These are phyloP conservation scores for Taxidea taxus DNA, from an alignment of 2,113 vertebrate species.

Conservation along the genomic window DNA sequence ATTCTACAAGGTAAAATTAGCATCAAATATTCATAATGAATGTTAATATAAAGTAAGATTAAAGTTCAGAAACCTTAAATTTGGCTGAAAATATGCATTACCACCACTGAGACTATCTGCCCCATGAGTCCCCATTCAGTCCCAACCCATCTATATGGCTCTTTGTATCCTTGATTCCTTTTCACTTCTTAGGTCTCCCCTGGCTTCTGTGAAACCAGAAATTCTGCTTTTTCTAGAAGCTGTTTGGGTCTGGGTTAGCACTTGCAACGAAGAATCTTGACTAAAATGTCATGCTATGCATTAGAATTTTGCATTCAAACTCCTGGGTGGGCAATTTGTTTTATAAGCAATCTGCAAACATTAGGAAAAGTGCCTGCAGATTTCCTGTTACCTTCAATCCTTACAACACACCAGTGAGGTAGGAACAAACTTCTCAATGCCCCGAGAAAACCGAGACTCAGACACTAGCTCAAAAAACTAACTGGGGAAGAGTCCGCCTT, in stretches of 20 bases:
- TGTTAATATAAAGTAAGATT: conserved; percentile 26
- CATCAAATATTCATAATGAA: neutral
- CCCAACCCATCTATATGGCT: neutral
- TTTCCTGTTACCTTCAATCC: neutral
- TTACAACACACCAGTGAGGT: neutral
- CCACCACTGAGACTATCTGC: neutral
- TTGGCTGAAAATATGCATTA: neutral
- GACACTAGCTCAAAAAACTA: neutral
- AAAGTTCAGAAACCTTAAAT: neutral
- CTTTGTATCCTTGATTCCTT: neutral
- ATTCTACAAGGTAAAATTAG: conserved; percentile 15
- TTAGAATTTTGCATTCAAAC: neutral
- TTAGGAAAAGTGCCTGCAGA: neutral
- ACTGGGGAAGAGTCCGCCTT: neutral
- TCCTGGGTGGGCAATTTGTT: neutral
- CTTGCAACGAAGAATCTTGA: neutral
- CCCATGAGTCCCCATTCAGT: neutral
- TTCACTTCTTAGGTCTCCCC: neutral
- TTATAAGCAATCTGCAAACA: neutral
- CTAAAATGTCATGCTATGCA: neutral
- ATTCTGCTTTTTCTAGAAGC: neutral
- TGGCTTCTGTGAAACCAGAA: neutral
- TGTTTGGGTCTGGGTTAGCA: neutral
- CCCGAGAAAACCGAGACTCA: neutral
- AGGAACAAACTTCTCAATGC: neutral